Percentiles rank a stretch among this genome's conserved stretches.
phyloP scores from a whole-genome alignment of 2,797 vertebrate species.

The Tolypeutes matacus region DNA sequence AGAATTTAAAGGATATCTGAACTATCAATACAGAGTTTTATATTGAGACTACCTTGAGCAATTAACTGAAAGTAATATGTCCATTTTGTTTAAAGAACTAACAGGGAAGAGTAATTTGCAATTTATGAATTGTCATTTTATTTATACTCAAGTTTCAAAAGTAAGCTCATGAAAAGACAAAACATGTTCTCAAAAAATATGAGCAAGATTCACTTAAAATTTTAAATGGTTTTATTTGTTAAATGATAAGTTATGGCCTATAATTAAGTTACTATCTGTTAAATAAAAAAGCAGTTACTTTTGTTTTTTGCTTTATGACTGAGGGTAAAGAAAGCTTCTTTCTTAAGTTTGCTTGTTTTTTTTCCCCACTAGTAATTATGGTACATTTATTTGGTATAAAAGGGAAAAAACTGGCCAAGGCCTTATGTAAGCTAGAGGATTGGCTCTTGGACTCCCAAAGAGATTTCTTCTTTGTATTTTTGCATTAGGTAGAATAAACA shows the following conservation, averaged over 20 bases:
- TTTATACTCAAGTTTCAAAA: neutral
- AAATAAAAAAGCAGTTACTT: conserved; percentile 6
- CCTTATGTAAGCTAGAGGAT: neutral
- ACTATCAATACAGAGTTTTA: neutral
- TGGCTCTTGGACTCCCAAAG: neutral
- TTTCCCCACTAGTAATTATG: neutral
- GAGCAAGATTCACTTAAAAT: neutral
- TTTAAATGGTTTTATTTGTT: neutral
- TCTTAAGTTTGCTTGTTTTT: neutral
- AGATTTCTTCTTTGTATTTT: neutral
- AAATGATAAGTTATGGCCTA: neutral
- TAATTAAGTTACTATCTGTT: neutral
- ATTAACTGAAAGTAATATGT: neutral
- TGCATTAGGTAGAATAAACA: neutral
- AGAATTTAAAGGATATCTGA: conserved; percentile 9
- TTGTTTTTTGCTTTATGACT: neutral
- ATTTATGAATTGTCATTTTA: neutral
- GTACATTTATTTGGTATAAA: neutral
- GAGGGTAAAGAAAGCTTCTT: neutral
- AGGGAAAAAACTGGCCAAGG: neutral
- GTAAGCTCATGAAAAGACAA: neutral
- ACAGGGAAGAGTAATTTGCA: neutral
- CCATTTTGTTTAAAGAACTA: conserved; percentile 21
- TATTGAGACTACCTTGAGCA: neutral
- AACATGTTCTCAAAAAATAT: neutral